These are phyloP conservation scores for Stichopus chloronotus DNA, from an alignment of 35 echinoderm and acorn worm species.

Conservation along the genomic window DNA sequence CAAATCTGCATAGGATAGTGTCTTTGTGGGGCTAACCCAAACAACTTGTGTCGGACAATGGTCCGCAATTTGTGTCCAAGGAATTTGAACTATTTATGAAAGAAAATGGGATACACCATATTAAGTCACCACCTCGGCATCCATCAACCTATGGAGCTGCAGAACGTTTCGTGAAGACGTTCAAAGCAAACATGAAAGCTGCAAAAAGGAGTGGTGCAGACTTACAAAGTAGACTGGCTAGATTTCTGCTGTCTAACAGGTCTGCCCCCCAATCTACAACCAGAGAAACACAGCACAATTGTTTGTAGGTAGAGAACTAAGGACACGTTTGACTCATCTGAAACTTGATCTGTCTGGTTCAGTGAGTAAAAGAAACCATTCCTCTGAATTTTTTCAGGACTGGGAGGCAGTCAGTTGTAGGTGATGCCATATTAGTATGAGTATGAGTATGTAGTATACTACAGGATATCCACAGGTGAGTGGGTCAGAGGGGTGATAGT, in stretches of 20 bases:
- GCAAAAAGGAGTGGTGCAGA: too few relatives aligned
- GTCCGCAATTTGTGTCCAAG: too few relatives aligned
- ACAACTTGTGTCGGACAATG: too few relatives aligned
- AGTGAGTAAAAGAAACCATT: not conserved
- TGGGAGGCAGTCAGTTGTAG: not conserved
- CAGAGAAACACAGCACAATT: conserved; percentile 7
- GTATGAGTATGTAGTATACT: too few relatives aligned
- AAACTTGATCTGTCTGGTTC: not conserved
- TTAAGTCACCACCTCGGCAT: too few relatives aligned
- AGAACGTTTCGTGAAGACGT: conserved; percentile 62
- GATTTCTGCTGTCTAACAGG: not conserved
- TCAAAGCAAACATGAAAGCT: conserved; percentile 58
- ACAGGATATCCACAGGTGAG: not conserved
- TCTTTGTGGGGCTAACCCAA: not conserved
- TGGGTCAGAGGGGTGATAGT: not conserved
- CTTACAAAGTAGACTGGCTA: too few relatives aligned
- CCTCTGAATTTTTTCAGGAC: not conserved
- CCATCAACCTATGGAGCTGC: too few relatives aligned
- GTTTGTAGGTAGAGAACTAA: conserved; percentile 16
- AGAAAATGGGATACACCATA: too few relatives aligned
- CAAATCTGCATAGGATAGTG: not conserved
- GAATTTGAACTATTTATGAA: too few relatives aligned
- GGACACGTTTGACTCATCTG: not conserved
- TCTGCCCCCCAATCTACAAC: conserved; percentile 25
- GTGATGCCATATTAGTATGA: not conserved